Evolutionary conservation across 2,888 invertebrate species (phyloP).

Genomic region (Microdon myrmicae): DNA sequence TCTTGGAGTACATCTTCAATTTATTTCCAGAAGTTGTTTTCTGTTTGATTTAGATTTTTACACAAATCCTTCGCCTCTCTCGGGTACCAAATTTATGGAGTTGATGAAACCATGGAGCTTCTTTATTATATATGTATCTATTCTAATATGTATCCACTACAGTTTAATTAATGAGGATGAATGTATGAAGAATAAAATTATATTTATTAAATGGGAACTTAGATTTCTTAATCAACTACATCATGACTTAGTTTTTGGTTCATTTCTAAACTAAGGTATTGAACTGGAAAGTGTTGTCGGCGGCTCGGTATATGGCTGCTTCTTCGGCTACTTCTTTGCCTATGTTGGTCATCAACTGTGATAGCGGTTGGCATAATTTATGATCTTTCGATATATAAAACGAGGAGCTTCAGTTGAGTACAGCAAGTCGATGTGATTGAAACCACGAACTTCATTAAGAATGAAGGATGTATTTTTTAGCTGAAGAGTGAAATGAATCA

Average conservation of each 20-base stretch:
- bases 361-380: constrained; percentile 55
- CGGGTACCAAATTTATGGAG: constrained; percentile 8
- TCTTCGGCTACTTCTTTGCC: no score
- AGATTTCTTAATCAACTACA: constrained; percentile 7
- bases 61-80: no score
- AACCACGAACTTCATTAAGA: constrained; percentile 59
- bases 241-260: background rate
- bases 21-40: no score
- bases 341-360: constrained; percentile 46
- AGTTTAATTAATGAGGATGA: constrained; percentile 40
- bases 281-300: no score
- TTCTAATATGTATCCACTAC: constrained; percentile 38
- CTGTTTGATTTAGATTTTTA: no score
- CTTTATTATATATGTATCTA: constrained; percentile 29
- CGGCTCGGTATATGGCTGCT: no score
- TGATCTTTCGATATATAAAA: constrained; percentile 58
- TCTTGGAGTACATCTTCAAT: no score
- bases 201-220: constrained; percentile 49
- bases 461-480: constrained; percentile 57
- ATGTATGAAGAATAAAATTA: constrained; percentile 47
- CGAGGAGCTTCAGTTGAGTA: constrained; percentile 58
- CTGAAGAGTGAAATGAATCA: constrained; percentile 55
- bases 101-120: constrained; percentile 15
- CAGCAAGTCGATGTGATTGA: constrained; percentile 63
- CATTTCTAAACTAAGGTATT: constrained; percentile 4